A percentile compares a stretch with the other conserved stretches of the same genome.
These are phyloP conservation scores for Etheostoma spectabile DNA, from an alignment of 2,113 vertebrate genomes.

Conservation along the genomic window DNA sequence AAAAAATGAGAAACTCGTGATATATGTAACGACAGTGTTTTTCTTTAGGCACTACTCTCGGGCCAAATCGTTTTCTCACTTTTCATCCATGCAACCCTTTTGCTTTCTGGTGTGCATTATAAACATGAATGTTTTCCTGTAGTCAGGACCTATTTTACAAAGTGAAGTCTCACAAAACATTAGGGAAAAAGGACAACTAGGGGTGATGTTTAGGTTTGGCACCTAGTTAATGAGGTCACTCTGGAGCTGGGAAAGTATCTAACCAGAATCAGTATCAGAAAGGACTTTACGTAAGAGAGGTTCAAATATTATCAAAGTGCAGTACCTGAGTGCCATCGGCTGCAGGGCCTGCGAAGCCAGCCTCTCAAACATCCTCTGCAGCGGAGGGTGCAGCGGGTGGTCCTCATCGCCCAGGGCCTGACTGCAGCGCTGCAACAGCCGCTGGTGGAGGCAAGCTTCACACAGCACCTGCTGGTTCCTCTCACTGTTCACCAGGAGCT, in stretches of 20 bases:
- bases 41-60: background rate
- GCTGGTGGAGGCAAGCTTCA: constrained; percentile 92
- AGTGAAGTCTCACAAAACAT: too few species aligned
- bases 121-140: background rate
- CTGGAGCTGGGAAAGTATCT: too few species aligned
- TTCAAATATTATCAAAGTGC: background rate
- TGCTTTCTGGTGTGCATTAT: background rate
- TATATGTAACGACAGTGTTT: background rate
- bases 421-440: constrained; percentile 92
- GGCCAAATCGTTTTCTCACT: background rate
- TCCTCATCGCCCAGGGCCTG: constrained; percentile 95
- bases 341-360: constrained; percentile 96
- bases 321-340: constrained; percentile 94
- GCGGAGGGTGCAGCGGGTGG: constrained; percentile 92
- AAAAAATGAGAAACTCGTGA: background rate
- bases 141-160: too few species aligned
- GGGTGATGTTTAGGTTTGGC: background rate
- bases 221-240: background rate
- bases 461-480: constrained; percentile 98
- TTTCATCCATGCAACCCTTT: background rate
- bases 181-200: too few species aligned
- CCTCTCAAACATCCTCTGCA: constrained; percentile 98
- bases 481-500: constrained; percentile 94
- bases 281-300: too few species aligned
- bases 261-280: too few species aligned